A percentile compares a stretch with the other conserved stretches of the same genome.
Conservation (phyloP, 37 sponge, comb jelly and placozoan species). For the Mnemiopsis leidyi region DNA sequence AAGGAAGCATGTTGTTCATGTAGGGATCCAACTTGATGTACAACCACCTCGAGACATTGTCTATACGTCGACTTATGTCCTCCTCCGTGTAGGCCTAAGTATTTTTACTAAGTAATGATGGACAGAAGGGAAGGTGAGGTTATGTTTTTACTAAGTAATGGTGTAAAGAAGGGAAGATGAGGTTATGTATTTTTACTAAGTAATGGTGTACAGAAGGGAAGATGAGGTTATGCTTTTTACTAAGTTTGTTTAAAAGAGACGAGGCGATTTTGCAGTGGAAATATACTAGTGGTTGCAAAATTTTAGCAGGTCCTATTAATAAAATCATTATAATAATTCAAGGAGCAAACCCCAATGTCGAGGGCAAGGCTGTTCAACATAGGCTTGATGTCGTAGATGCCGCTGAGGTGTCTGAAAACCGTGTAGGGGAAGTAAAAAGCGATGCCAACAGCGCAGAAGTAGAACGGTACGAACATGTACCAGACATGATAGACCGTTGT, state of each 20-base stretch:
- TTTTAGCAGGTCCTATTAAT: no score
- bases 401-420: conserved; percentile 41
- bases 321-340: no score
- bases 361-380: not conserved
- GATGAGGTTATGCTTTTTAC: no score
- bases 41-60: conserved; percentile 62
- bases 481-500: conserved; percentile 31
- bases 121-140: no score
- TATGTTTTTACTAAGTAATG: no score
- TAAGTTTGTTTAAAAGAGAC: no score
- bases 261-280: no score
- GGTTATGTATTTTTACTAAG: no score
- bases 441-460: conserved; percentile 33
- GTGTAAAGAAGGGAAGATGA: no score
- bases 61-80: not conserved
- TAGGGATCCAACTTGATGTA: conserved; percentile 53
- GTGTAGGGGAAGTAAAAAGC: conserved; percentile 65
- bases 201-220: no score
- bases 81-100: conserved; percentile 17
- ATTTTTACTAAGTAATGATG: no score
- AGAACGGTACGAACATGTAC: conserved; percentile 63
- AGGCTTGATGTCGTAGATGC: conserved; percentile 51
- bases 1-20: conserved; percentile 42
- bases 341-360: conserved; percentile 45
- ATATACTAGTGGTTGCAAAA: no score